These are phyloP conservation scores for Apodemus agrarius DNA, from an alignment of 2,797 vertebrate species.

Conservation along the genomic window DNA sequence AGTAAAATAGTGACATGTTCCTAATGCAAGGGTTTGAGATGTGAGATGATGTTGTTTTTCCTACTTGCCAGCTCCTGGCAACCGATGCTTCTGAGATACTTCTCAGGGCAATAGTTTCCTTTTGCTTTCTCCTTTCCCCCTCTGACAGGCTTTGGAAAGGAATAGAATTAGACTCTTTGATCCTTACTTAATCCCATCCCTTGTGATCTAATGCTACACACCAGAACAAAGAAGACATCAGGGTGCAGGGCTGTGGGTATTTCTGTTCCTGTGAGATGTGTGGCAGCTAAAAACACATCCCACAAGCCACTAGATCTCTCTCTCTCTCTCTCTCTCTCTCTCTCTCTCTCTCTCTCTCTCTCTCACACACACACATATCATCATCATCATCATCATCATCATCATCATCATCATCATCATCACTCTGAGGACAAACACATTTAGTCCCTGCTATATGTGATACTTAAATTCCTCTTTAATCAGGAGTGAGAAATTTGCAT, in stretches of 20 bases:
- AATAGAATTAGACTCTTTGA: not conserved
- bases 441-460: not conserved
- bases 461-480: not conserved
- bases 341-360: too few relatives aligned
- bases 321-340: not conserved
- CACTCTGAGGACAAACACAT: not conserved
- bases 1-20: not conserved
- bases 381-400: not conserved
- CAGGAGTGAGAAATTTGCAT: not conserved
- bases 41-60: not conserved
- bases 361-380: not conserved
- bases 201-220: not conserved
- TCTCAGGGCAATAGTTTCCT: not conserved
- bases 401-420: not conserved
- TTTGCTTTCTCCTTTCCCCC: not conserved
- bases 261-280: not conserved
- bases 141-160: not conserved
- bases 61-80: not conserved
- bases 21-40: not conserved
- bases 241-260: not conserved
- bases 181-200: not conserved
- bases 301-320: not conserved
- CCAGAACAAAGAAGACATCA: not conserved
- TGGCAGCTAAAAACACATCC: not conserved
- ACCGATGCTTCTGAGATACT: not conserved